Evolutionary conservation across 2,113 vertebrate genomes (phyloP), one percentile per base, ranked within the genome.

Genomic region (Pheucticus melanocephalus): DNA sequence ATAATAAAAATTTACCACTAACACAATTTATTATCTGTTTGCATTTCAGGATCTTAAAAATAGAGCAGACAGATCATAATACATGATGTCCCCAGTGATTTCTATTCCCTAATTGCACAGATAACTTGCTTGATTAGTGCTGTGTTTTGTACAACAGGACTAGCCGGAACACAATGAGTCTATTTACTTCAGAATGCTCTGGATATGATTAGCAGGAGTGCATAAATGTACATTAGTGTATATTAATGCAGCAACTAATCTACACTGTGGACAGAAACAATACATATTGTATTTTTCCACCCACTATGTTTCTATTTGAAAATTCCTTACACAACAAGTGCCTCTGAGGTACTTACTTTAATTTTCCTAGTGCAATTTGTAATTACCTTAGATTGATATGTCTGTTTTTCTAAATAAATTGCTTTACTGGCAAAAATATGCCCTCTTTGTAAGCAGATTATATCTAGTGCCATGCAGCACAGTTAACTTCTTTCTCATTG

Each of bases 161-260:
- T 92, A 96, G 88, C 51, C 89, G 95, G 90, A 95, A 96, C 92
- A 85, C n/a, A 90, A 65, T 2, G 18, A 40, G 83, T 88, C 92
- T 97, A 93, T 94, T 96, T 95, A 85, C 76, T 96, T 94, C 76
- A 95, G 87, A 90, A 94, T 56, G 92, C 82, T 94, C 93, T 81
- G 80, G 88, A 95, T 97, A 90, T 96, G 92, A 96, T 97, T 96
- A 97, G 84, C 75, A 96, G 59, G 83, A 97, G 91, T 87, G 76
- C 54, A 95, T 89, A 97, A 97, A 94, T 75, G 66, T 91, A 87
- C 47, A 91, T 86, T 94, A 96, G 81, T 22, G n/a, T 78, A 92
- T 39, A 96, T 94, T 97, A 96, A 96, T 94, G 68, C 91, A 94
- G 60, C 88, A 96, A 94, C 31, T 90, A 95, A 90, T 94, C 91